Base-by-base conservation (phyloP, 2,113 vertebrate genomes). In the Eclectus roratus region DNA sequence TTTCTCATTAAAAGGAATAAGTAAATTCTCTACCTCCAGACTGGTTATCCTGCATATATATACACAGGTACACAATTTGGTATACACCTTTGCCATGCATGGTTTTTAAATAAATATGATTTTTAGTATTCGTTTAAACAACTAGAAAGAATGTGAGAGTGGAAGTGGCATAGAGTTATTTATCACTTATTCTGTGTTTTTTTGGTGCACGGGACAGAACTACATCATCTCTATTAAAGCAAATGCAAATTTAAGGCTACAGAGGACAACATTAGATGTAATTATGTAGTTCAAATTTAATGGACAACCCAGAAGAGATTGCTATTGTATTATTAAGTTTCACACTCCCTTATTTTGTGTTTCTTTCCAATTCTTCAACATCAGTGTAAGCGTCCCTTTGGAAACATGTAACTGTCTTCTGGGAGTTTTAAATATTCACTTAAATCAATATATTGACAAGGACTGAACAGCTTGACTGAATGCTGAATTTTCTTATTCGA, bases 391-490 rank as follows among this genome's bases (percentile, higher is more conserved):
- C 70, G n/a, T 50, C 70, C 52, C 66, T 92, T 82, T 83, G 49
- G 35, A 94, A 80, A 69, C 31, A 73, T 13, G 14, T 63, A 92
- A 24, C 47, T 77, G 18, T 77, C 81, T 87, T 79, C n/a, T 56
- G 64, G 21, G 77, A 65, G 17, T 88, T 94, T 94, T 82, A 91
- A 95, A 89, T 88, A 85, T 68, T 91, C 68, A 41, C 58, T 90
- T 92, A 90, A 93, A 91, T 95, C 93, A 91, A 88, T 84, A 94
- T 14, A 49, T 39, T 60, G 77, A 88, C 63, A 91, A 82, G n/a
- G 74, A 49, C 35, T 82, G 83, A 94, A 93, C 44, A 52, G 41
- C 70, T 84, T 81, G 80, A 88, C 91, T 76, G 53, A 33, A 17
- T 64, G 43, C 25, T 87, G 50, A 52, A 74, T 85, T 79, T 89